These are phyloP conservation scores for Taxidea taxus DNA, from an alignment of 2,113 vertebrate genomes.

Conservation along the genomic window DNA sequence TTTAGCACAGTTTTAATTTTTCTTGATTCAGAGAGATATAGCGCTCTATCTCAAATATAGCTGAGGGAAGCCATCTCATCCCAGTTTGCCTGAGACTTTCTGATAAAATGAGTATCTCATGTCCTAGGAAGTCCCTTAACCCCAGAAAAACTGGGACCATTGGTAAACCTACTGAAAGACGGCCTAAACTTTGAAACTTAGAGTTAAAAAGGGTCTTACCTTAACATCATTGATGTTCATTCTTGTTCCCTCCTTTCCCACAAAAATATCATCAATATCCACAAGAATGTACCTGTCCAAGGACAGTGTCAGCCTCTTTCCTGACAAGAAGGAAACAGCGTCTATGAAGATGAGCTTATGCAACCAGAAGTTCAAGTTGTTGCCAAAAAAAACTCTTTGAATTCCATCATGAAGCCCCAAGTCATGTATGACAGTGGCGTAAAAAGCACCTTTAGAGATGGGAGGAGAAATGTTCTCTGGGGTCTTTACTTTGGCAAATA, in stretches of 20 bases:
- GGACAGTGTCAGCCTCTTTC: constrained; percentile 82
- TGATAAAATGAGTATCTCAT: neutral
- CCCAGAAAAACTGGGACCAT: neutral
- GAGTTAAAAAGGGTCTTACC: constrained; percentile 75
- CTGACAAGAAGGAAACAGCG: constrained; percentile 85
- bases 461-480: constrained; percentile 81
- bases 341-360: constrained; percentile 89
- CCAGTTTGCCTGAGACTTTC: neutral
- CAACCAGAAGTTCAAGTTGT: constrained; percentile 88
- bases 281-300: constrained; percentile 88
- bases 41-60: neutral
- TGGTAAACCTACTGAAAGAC: neutral
- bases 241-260: constrained; percentile 87
- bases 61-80: neutral
- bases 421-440: constrained; percentile 85
- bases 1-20: neutral
- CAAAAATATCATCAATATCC: constrained; percentile 90
- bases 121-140: neutral
- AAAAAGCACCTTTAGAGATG: constrained; percentile 76
- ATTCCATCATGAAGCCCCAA: constrained; percentile 86
- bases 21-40: neutral
- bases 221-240: constrained; percentile 88
- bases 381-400: constrained; percentile 86
- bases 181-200: neutral
- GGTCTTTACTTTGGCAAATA: constrained; percentile 84